These are phyloP conservation scores for Allobates femoralis DNA, from an alignment of 2,797 vertebrate genomes.

Conservation along the genomic window DNA sequence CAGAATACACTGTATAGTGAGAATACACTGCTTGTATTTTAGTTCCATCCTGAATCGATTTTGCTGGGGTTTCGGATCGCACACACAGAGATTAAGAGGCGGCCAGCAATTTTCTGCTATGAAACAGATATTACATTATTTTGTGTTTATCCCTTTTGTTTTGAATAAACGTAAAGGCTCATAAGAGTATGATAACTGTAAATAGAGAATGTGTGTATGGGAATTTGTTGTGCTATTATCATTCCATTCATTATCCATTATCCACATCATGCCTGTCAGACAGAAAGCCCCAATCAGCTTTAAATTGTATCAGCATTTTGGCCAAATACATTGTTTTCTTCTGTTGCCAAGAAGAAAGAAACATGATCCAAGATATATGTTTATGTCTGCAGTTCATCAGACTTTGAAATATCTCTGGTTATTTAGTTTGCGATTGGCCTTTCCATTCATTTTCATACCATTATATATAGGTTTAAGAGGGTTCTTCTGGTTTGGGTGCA, in stretches of 20 bases:
- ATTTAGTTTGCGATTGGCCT: background rate
- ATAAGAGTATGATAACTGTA: background rate
- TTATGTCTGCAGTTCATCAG: background rate
- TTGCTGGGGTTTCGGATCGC: no score
- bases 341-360: constrained; percentile 4
- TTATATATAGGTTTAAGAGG: background rate
- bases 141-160: background rate
- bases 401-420: background rate
- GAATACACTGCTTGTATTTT: no score
- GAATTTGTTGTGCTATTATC: background rate
- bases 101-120: background rate
- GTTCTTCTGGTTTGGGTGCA: constrained; percentile 10
- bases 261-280: background rate
- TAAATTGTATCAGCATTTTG: background rate
- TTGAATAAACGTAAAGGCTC: background rate
- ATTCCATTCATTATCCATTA: constrained; percentile 6
- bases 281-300: background rate
- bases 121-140: background rate
- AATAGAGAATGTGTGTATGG: background rate
- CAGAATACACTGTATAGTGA: no score
- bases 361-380: background rate
- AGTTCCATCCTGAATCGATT: no score
- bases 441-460: background rate
- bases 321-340: constrained; percentile 22
- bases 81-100: background rate